These are phyloP conservation scores for Drosophila imparisetae DNA, from an alignment of 2,888 invertebrate species.

Conservation along the genomic window DNA sequence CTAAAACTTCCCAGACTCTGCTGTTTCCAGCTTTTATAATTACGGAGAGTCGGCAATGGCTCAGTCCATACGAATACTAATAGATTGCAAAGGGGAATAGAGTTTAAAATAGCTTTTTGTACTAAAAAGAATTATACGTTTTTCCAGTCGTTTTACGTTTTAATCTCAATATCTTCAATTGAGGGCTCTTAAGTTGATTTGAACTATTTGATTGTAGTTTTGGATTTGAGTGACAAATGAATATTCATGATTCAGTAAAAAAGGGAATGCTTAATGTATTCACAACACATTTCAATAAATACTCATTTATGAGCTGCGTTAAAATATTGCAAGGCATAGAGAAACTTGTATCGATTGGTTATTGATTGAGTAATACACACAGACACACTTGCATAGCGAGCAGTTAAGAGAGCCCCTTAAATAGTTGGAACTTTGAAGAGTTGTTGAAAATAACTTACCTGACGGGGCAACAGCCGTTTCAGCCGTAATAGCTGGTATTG, in stretches of 20 bases:
- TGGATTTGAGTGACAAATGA: not conserved
- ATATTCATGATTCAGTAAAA: not conserved
- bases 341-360: slow-evolving; percentile 42
- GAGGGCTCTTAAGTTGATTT: not conserved
- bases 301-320: not conserved
- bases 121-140: not conserved
- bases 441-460: slow-evolving; percentile 55
- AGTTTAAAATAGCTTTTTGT: not conserved
- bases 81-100: fast-evolving
- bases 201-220: not conserved
- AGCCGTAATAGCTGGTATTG: slow-evolving; percentile 71
- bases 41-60: not conserved
- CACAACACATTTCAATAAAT: not conserved
- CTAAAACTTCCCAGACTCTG: not conserved
- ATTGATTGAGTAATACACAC: slow-evolving; percentile 36
- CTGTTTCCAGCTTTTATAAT: not conserved
- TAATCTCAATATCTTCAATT: not conserved
- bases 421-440: slow-evolving; percentile 28
- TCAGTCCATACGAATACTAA: not conserved
- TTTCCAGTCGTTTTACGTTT: not conserved
- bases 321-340: slow-evolving; percentile 9
- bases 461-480: slow-evolving; percentile 40
- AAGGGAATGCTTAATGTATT: not conserved
- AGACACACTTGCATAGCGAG: slow-evolving; percentile 26
- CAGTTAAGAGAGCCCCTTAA: slow-evolving; percentile 39